Base-by-base conservation (phyloP, 2,113 vertebrate genomes). In the Gymnocephalus cernua region DNA sequence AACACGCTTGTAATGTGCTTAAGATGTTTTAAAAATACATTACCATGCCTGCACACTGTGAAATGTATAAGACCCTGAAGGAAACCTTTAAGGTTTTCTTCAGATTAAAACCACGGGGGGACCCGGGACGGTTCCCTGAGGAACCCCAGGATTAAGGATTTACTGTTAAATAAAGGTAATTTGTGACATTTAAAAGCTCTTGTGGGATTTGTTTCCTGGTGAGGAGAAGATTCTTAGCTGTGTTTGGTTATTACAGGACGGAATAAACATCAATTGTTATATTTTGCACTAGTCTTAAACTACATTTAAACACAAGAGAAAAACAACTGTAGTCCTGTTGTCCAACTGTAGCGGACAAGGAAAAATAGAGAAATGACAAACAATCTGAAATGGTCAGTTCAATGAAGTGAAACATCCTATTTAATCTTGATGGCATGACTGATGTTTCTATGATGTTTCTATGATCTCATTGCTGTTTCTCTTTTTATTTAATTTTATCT, bases 1-100 rank as follows among this genome's bases (percentile, higher is more conserved):
- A 62, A 68, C 74, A 85, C 35, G 83, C 88, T 53, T 57, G 38
- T 91, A 93, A 93, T 88, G 85, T 58, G 90, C 88, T 92, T 92
- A 91, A 69, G 86, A 90, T 80, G 77, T 87, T 89, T 90, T 83
- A 86, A 88, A 50, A 86, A 88, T 15, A 74, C 80, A 85, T 61
- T 25, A 75, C 59, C 47, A 15, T 62, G 71, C 6, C 35, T 61
- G 79, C 85, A 82, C 84, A 77, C 63, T 83, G 79, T 44, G 84
- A 75, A 68, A 79, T 38, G 23, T 5, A 23, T 62, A 66, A 74
- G 56, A 44, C 69, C 63, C 67, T 14, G 11, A 35, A 45, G 73
- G 44, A 70, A 74, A 74, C 76, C 82, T 74, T 53, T 6, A 23
- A 67, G 79, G 71, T 67, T 68, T 45, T 66, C 6, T 48, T 27